Evolutionary conservation across 1,140 invertebrate species (phyloP), one percentile per base, ranked within the genome.

Genomic region (Drosophila lowei): DNA sequence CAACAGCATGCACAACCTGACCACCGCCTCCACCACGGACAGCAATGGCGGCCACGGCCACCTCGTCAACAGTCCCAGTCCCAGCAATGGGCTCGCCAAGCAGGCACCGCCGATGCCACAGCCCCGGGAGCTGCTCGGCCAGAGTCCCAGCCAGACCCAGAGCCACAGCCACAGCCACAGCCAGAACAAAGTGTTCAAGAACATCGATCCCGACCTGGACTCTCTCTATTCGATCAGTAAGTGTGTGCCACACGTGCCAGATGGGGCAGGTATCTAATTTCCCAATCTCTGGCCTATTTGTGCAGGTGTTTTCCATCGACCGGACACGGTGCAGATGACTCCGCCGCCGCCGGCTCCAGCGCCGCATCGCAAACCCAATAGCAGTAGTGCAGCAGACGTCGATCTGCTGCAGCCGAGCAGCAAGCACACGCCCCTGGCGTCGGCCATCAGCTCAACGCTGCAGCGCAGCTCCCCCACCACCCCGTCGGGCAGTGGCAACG

Each of bases 101-200:
- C 46, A 52, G 4, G 70, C 18, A 15, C 46, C 56, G 6, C 46
- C 47, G 1, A 44, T 50, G 25, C 43, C 50, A 18, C 78, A 80
- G 9, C 65, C 63, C 38, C 64, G 84, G 6, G 88, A 90, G 15
- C 57, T 88, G 16, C 76, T 90, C 11, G 90, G 90, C 11, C 90
- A 91, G 58, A 91, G 90, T 55, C 90, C 89, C 49, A 90, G 75
- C 44, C 34, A 38, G 34, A 38, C 34, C 2, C 34, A 38, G 34
- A 38, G 34, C 34, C 34, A 38, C 4, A 89, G 64, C 34, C 34
- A 38, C 4, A 89, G 64, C 48, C 80, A 71, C 49, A 85, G 75
- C 72, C 89, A 80, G 74, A 91, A 77, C 60, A 91, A 91, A 90
- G 89, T 91, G 63, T 91, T 91, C 73, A 90, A 91, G 70, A 91